Evolutionary conservation across 2,888 invertebrate species (phyloP).

Genomic region (Aphrophora alni): DNA sequence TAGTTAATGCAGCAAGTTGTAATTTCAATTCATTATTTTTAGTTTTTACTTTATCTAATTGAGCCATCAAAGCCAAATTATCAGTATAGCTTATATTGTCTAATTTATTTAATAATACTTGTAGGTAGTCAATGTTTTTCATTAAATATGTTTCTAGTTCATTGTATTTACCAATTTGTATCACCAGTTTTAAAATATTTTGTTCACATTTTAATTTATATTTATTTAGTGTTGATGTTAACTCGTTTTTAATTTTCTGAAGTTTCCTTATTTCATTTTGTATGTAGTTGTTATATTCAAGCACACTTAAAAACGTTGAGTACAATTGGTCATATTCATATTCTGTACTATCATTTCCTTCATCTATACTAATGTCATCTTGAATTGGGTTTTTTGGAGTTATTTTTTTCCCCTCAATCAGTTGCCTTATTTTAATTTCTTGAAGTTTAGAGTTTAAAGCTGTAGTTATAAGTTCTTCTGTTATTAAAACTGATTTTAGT

Average conservation of each 20-base stretch:
- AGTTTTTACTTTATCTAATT: neutral
- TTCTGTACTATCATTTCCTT: too few relatives aligned
- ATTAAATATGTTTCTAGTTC: neutral
- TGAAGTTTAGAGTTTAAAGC: neutral
- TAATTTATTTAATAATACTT: neutral
- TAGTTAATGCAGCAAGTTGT: too few relatives aligned
- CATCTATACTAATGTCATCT: too few relatives aligned
- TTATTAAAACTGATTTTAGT: neutral
- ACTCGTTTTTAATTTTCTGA: neutral
- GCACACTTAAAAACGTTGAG: neutral
- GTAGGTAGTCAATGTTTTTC: neutral
- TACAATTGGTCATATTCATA: neutral
- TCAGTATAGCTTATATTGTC: neutral
- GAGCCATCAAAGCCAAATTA: neutral
- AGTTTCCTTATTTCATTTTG: neutral
- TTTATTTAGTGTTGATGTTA: neutral
- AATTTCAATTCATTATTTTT: neutral
- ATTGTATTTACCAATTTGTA: neutral
- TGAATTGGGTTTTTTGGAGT: too few relatives aligned
- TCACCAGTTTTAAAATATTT: neutral
- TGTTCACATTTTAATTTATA: neutral
- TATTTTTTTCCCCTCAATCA: too few relatives aligned
- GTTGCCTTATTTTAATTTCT: neutral
- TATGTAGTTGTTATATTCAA: neutral
- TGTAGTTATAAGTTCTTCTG: neutral